These are phyloP conservation scores for Saturnia japonica DNA, from an alignment of 2,888 invertebrate species.

Conservation along the genomic window DNA sequence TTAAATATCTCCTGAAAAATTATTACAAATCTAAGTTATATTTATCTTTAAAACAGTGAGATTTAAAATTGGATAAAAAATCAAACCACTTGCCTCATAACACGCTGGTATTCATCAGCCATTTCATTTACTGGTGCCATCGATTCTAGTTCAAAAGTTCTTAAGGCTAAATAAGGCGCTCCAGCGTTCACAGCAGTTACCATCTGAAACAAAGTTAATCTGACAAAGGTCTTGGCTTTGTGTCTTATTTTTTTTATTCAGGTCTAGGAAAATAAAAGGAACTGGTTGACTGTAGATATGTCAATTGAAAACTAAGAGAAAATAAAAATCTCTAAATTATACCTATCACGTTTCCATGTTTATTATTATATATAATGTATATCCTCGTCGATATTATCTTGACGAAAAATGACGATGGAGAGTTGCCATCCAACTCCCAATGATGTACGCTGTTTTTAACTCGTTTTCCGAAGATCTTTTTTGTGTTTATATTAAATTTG, in stretches of 20 bases:
- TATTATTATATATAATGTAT: no score
- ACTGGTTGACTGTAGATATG: not conserved
- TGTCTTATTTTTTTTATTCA: not conserved
- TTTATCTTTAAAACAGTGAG: no score
- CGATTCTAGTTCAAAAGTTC: constrained; percentile 60
- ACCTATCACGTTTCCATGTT: no score
- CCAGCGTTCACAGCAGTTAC: constrained; percentile 75
- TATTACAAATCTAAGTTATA: no score
- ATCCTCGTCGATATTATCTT: no score
- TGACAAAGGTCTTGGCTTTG: not conserved
- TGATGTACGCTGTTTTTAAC: no score
- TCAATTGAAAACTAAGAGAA: no score
- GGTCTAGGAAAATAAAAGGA: not conserved
- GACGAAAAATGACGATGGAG: no score
- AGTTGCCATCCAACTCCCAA: no score
- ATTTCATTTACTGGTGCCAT: constrained; percentile 65
- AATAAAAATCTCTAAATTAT: no score
- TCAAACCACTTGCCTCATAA: constrained; percentile 50
- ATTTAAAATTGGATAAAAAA: not conserved
- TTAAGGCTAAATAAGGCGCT: constrained; percentile 82
- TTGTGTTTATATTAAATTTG: not conserved
- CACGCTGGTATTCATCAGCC: constrained; percentile 45
- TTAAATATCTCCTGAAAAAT: no score
- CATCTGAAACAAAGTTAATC: constrained; percentile 62
- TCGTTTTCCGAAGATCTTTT: no score